Evolutionary conservation across 2,888 invertebrate species (phyloP), one percentile per base, ranked within the genome.

Genomic region (Clunio marinus): DNA sequence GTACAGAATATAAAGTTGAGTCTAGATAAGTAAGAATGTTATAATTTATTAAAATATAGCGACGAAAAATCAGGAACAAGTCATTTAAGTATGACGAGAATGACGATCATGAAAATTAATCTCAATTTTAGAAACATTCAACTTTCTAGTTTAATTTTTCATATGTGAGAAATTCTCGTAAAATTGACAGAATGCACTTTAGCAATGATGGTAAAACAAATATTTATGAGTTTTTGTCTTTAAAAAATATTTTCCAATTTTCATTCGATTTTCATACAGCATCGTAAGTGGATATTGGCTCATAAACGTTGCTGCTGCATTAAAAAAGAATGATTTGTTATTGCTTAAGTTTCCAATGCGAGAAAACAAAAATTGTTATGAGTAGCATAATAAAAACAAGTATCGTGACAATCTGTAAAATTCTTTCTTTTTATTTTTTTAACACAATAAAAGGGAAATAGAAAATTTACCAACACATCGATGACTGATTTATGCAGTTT

Each of bases 171-270:
- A n/a, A 8, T 22, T 7, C 51, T 8, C 22, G 20, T 51, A 51
- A 51, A 51, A 51, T 51, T 20, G 51, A 20, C 15, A 41, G 22
- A 51, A 51, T 51, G 51, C 51, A 51, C 20, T 51, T 51, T 51
- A n/a, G 15, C 51, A 51, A 51, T 51, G 51, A 51, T 20, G n/a
- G 51, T 51, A 17, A 51, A 32, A 32, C 32, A n/a, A 51, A 20
- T 51, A 51, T 51, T 51, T 51, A 51, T 22, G 51, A 51, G 17
- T 10, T 51, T 17, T 17, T 8, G 10, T 51, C 10, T 22, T 51
- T 17, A 3, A 10, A 41, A 15, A n/a, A n/a, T n/a, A n/a, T 13
- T 41, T 41, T 2, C 41, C 41, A 41, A 41, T 41, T 41, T 41
- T 41, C 41, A n/a, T 41, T 41, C 41, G 41, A 37, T 62, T 35